These are phyloP conservation scores for Glaucopsyche alexis DNA, from an alignment of 2,888 invertebrate species.

Conservation along the genomic window DNA sequence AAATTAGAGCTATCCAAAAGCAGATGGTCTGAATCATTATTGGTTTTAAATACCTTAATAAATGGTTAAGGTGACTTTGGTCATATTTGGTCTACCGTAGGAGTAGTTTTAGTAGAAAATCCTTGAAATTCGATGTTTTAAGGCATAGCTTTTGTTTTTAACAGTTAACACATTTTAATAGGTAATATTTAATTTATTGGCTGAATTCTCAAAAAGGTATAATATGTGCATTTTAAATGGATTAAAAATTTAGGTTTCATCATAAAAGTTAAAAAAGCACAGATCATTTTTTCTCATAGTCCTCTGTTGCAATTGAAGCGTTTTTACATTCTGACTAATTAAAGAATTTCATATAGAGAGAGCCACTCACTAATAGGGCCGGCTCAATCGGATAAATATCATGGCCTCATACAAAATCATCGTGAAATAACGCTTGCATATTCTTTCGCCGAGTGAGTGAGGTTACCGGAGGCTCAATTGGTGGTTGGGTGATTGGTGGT, in stretches of 20 bases:
- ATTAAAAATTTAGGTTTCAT: neutral
- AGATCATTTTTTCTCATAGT: neutral
- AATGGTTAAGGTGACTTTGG: constrained; percentile 13
- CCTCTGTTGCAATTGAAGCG: too few relatives aligned
- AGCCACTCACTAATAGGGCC: too few relatives aligned
- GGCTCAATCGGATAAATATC: too few relatives aligned
- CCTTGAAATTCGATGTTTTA: neutral
- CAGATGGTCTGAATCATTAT: neutral
- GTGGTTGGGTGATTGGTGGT: too few relatives aligned
- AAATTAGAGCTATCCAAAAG: neutral
- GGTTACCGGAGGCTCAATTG: too few relatives aligned
- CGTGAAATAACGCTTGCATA: too few relatives aligned
- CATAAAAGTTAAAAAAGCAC: neutral
- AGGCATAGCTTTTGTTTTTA: neutral
- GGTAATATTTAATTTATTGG: neutral
- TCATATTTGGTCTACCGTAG: constrained; percentile 11
- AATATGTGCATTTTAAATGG: neutral
- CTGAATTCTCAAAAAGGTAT: neutral
- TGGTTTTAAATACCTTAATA: constrained; percentile 15
- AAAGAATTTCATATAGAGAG: too few relatives aligned
- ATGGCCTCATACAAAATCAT: too few relatives aligned
- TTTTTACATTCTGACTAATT: too few relatives aligned
- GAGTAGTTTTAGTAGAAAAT: constrained; percentile 2
- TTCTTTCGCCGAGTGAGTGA: too few relatives aligned
- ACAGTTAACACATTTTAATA: neutral